phyloP scores from a whole-genome alignment of 2,888 invertebrate genomes.

The Seira musarum region DNA sequence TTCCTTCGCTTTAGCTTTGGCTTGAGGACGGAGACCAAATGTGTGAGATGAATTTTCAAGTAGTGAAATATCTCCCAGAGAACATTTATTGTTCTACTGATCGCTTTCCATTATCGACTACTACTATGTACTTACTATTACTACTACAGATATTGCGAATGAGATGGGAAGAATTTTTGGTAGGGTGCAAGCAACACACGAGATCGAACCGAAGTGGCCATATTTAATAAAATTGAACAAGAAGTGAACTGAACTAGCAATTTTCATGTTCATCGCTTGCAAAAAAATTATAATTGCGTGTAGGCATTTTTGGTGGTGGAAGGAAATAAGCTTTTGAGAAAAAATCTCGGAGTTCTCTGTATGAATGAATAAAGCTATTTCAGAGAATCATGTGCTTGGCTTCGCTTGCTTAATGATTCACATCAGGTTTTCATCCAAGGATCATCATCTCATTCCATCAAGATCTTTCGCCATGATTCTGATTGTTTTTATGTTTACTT shows the following conservation, averaged over 20 bases:
- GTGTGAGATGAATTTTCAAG: conserved; percentile 39
- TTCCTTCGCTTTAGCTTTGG: no score
- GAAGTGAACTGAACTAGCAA: background rate
- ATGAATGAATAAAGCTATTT: no score
- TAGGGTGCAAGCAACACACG: background rate
- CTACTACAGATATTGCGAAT: no score
- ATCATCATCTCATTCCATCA: conserved; percentile 34
- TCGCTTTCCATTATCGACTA: background rate
- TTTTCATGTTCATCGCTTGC: background rate
- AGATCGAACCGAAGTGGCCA: no score
- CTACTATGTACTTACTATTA: background rate
- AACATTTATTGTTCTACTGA: background rate
- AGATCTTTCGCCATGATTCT: conserved; percentile 32
- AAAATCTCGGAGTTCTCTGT: no score
- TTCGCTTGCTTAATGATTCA: conserved; percentile 50
- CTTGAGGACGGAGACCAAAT: background rate
- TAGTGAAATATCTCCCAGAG: background rate
- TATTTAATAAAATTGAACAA: background rate
- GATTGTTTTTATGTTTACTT: conserved; percentile 23
- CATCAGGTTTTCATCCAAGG: conserved; percentile 35
- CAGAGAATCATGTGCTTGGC: no score
- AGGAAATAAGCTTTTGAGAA: background rate
- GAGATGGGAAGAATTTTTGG: background rate
- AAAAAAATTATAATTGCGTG: background rate
- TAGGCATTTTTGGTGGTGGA: background rate